phyloP scores from a whole-genome alignment of 2,888 invertebrate genomes.

The Agonopterix arenella region DNA sequence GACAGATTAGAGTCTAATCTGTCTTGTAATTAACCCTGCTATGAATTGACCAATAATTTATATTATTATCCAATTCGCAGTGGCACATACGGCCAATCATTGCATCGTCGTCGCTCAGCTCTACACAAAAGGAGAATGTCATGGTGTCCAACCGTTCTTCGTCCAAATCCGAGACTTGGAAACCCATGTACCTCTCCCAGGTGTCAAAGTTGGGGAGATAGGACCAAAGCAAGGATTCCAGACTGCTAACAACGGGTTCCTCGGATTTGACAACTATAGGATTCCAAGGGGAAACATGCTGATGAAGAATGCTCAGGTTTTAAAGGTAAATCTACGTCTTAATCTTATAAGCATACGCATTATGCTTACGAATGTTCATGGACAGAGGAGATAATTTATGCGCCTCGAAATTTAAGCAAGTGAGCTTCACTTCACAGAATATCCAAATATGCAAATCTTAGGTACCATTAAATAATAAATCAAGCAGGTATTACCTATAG shows the following conservation, averaged over 20 bases:
- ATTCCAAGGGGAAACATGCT: slow-evolving; percentile 92
- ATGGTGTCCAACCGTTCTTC: slow-evolving; percentile 93
- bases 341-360: too few relatives aligned
- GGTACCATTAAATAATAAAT: too few relatives aligned
- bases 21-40: too few relatives aligned
- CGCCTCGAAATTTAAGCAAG: too few relatives aligned
- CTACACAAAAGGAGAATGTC: slow-evolving; percentile 84
- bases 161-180: slow-evolving; percentile 91
- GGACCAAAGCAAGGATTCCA: slow-evolving; percentile 94
- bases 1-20: too few relatives aligned
- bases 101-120: slow-evolving; percentile 94
- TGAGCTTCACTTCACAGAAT: too few relatives aligned
- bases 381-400: too few relatives aligned
- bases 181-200: slow-evolving; percentile 88
- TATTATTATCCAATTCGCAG: slow-evolving; percentile 59
- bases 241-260: slow-evolving; percentile 92
- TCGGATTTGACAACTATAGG: slow-evolving; percentile 88
- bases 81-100: slow-evolving; percentile 93
- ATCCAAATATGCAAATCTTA: too few relatives aligned
- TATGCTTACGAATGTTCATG: too few relatives aligned
- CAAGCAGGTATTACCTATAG: too few relatives aligned
- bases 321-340: slow-evolving; percentile 45
- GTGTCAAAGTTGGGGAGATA: slow-evolving; percentile 94
- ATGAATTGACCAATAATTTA: too few relatives aligned
- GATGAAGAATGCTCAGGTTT: slow-evolving; percentile 93